Conservation (phyloP, 2,888 invertebrate species). For the Drosophila gaucha region DNA sequence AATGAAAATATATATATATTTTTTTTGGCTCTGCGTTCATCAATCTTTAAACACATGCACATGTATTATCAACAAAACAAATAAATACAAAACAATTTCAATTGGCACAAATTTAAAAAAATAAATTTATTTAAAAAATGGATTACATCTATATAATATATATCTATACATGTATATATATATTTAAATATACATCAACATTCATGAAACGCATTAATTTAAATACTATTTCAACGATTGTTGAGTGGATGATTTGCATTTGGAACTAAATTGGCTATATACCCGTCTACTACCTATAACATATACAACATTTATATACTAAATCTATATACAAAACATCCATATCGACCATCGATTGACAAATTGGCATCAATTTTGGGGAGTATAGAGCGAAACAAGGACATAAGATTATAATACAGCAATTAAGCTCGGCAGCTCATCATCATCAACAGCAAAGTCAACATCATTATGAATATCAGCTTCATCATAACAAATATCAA, state of each 20-base stretch:
- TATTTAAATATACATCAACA: conserved; percentile 17
- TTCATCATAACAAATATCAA: conserved; percentile 34
- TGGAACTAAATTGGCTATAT: not conserved
- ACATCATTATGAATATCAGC: conserved; percentile 41
- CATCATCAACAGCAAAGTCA: conserved; percentile 23
- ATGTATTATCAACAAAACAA: conserved; percentile 11
- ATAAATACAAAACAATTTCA: not conserved
- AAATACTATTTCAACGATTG: conserved; percentile 17
- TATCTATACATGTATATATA: not conserved
- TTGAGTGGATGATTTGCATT: conserved; percentile 11
- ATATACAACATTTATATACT: not conserved
- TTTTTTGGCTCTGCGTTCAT: conserved; percentile 45
- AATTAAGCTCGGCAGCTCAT: not conserved
- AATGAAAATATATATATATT: conserved; percentile 9
- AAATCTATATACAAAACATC: not conserved
- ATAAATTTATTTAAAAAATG: conserved; percentile 1
- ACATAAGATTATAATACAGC: not conserved
- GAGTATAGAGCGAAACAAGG: not conserved
- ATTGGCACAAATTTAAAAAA: not conserved
- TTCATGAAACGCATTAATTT: conserved; percentile 11
- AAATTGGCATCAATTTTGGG: not conserved
- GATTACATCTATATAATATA: conserved; percentile 2
- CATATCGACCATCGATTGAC: not conserved
- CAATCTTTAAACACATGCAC: conserved; percentile 39
- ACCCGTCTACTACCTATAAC: not conserved